Evolutionary conservation across 92 coral and sea anemone species (phyloP).

Genomic region (Porites evermanni): DNA sequence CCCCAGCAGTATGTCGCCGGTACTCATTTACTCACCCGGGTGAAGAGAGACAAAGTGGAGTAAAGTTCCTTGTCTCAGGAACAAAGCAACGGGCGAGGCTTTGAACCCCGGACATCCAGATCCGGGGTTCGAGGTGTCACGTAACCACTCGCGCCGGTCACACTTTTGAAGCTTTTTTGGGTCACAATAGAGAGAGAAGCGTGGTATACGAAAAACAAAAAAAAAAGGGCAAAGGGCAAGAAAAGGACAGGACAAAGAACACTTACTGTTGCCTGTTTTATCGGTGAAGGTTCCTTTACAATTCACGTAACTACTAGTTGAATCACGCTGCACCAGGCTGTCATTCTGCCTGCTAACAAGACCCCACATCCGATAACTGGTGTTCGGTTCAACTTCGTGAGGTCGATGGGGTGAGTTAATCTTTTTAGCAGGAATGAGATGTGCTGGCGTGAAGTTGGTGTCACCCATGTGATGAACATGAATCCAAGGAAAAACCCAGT

Average conservation of each 20-base stretch:
- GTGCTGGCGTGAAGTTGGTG: not conserved
- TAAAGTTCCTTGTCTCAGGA: no score
- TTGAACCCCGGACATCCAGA: no score
- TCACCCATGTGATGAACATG: not conserved
- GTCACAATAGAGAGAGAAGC: not conserved
- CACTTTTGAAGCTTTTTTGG: no score
- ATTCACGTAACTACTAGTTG: not conserved
- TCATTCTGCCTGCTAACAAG: constrained; percentile 23
- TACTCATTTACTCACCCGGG: no score
- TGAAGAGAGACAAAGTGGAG: no score
- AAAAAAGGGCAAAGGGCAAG: no score
- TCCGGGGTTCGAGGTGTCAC: no score
- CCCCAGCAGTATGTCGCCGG: no score
- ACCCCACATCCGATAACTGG: constrained; percentile 26
- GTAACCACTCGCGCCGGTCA: no score
- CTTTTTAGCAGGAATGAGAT: not conserved
- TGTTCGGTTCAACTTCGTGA: constrained; percentile 1
- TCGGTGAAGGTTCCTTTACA: constrained; percentile 15
- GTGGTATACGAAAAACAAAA: no score
- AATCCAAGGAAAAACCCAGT: not conserved
- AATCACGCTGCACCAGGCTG: constrained; percentile 9
- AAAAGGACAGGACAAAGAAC: not conserved
- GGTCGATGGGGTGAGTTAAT: not conserved
- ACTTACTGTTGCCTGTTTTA: constrained; percentile 15
- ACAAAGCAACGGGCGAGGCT: no score